Conservation (phyloP, 2,888 invertebrate species). For the Chalcis sispes region DNA sequence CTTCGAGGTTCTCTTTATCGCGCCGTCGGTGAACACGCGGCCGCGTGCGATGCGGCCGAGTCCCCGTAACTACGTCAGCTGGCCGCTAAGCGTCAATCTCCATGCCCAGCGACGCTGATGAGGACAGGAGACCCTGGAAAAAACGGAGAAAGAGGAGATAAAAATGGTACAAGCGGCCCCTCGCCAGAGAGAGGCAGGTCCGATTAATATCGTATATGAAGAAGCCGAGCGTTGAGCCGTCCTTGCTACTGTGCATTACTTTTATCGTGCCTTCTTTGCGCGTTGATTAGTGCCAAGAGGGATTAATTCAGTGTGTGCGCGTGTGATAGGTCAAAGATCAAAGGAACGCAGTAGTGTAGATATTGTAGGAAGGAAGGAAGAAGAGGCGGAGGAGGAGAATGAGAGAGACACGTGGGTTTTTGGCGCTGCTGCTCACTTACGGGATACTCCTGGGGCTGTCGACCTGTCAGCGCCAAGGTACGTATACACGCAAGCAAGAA, state of each 20-base stretch:
- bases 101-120: conserved; percentile 25
- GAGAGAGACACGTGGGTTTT: conserved; percentile 27
- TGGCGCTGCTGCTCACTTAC: conserved; percentile 21
- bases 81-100: neutral
- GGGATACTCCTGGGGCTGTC: conserved; percentile 33
- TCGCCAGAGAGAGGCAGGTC: neutral
- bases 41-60: conserved; percentile 10
- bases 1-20: neutral
- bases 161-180: neutral
- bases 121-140: neutral
- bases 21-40: neutral
- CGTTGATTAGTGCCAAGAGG: neutral
- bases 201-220: neutral
- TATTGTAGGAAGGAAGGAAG: too few relatives aligned
- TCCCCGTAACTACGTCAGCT: neutral
- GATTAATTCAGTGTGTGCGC: neutral
- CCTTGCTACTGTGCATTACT: neutral
- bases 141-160: neutral
- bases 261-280: neutral
- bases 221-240: neutral
- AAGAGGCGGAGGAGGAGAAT: conserved; percentile 2
- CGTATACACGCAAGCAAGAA: neutral
- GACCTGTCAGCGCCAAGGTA: conserved; percentile 48
- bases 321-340: neutral
- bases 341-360: too few relatives aligned